Evolutionary conservation across 1,140 invertebrate genomes (phyloP).

Genomic region (Papilio helenus): DNA sequence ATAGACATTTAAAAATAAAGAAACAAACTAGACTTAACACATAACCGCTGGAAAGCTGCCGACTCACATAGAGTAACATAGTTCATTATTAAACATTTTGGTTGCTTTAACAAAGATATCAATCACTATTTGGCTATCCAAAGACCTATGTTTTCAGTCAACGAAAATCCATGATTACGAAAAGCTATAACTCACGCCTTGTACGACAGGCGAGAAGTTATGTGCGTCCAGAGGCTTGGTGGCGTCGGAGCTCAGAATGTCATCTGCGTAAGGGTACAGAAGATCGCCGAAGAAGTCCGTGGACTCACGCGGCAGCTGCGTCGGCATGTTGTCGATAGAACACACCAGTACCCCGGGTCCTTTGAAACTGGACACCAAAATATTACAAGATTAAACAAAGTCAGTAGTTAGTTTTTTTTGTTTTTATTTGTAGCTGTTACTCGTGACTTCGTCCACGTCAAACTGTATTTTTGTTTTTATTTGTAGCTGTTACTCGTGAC

Average conservation of each 20-base stretch:
- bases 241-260: constrained; percentile 96
- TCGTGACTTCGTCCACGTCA: no score
- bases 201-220: constrained; percentile 89
- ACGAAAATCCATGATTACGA: background rate
- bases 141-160: background rate
- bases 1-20: background rate
- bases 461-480: no score
- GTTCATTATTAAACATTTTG: no score
- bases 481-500: no score
- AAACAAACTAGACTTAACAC: no score
- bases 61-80: no score
- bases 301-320: constrained; percentile 97
- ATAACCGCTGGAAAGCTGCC: no score
- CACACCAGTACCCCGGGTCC: constrained; percentile 98
- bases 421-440: no score
- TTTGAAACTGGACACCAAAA: constrained; percentile 89
- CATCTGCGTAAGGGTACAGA: constrained; percentile 93
- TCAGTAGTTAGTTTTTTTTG: no score
- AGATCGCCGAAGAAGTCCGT: constrained; percentile 99
- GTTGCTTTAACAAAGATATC: no score
- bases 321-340: constrained; percentile 99
- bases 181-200: constrained; percentile 87
- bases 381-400: no score
- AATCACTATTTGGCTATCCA: background rate
- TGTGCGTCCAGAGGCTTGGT: constrained; percentile 92